phyloP scores from a whole-genome alignment of 2,888 invertebrate species.

The Machimus rusticus region DNA sequence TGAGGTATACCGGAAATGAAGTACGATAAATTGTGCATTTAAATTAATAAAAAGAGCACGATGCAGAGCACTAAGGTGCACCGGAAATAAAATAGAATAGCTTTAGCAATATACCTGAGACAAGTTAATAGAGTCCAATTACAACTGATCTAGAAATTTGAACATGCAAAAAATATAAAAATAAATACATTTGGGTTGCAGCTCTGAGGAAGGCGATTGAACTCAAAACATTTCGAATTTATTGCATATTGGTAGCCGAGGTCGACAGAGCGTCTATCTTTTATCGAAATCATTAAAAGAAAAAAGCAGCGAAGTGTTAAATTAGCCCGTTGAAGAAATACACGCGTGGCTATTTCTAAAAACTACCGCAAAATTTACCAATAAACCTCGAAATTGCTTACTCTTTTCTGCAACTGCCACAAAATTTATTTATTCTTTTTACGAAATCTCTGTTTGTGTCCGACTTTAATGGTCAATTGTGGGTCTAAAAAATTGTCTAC shows the following conservation, averaged over 20 bases:
- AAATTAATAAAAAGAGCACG: not conserved
- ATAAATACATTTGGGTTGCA: not conserved
- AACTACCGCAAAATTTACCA: not conserved
- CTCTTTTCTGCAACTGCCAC: not conserved
- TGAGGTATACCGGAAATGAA: not conserved
- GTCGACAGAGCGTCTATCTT: not conserved
- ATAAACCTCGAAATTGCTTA: not conserved
- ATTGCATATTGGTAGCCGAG: not conserved
- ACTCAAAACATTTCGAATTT: not conserved
- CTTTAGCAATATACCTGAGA: not conserved
- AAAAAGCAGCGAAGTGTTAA: not conserved
- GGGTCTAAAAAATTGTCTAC: not conserved
- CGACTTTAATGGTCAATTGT: not conserved
- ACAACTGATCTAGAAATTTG: not conserved
- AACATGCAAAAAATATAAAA: not conserved
- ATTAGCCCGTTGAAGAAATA: not conserved
- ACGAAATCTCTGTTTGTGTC: not conserved
- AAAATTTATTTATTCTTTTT: not conserved
- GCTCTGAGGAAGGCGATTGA: not conserved
- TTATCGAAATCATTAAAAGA: not conserved
- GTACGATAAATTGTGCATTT: not conserved
- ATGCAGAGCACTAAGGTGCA: not conserved
- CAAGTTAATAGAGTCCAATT: not conserved
- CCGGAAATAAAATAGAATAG: not conserved
- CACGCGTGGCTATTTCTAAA: not conserved